phyloP scores from a whole-genome alignment of 2,113 vertebrate species.

The Festucalex cinctus region DNA sequence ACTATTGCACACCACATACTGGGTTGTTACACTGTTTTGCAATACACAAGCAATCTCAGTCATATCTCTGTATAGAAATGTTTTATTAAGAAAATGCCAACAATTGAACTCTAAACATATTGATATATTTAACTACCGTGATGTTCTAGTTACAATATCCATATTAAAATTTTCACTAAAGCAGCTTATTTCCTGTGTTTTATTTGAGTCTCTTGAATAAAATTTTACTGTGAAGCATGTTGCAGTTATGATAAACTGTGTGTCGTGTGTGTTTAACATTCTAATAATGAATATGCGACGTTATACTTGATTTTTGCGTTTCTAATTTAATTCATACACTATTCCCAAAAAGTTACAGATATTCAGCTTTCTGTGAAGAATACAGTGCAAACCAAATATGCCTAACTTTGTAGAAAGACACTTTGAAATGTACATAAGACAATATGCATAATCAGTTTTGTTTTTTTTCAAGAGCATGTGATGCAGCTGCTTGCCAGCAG shows the following conservation, averaged over 20 bases:
- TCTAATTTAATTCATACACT: not conserved
- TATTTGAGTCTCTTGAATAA: not conserved
- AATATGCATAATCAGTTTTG: not conserved
- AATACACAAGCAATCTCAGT: not conserved
- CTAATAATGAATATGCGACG: not conserved
- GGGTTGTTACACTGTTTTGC: not conserved
- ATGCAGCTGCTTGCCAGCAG: not conserved
- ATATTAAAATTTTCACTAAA: slow-evolving; percentile 38
- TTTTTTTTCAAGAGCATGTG: not conserved
- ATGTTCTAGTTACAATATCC: slow-evolving; percentile 1
- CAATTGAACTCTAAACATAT: not conserved
- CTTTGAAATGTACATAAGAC: not conserved
- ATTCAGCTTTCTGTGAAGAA: not conserved
- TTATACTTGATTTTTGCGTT: not conserved
- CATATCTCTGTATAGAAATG: slow-evolving; percentile 3
- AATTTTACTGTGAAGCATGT: not conserved
- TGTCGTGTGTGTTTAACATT: not conserved
- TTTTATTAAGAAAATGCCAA: slow-evolving; percentile 17
- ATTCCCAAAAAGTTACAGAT: not conserved
- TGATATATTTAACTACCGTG: slow-evolving; percentile 11
- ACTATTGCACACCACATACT: not conserved
- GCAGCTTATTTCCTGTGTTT: slow-evolving; percentile 1
- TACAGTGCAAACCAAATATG: not conserved
- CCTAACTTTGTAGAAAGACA: not conserved
- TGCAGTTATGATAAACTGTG: not conserved